Conservation (phyloP, 2,888 invertebrate species). For the Frankliniella intonsa region DNA sequence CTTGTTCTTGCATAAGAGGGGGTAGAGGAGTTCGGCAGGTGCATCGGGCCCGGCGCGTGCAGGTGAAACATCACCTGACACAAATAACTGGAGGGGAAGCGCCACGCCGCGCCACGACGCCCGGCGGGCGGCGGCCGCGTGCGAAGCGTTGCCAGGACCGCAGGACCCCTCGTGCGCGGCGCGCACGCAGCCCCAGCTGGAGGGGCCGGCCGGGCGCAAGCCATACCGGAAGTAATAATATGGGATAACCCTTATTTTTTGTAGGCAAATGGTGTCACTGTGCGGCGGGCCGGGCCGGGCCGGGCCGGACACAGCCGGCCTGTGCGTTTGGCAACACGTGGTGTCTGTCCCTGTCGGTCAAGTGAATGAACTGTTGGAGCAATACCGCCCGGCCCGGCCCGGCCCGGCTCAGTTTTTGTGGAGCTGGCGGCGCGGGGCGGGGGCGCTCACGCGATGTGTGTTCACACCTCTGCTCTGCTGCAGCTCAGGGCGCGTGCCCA, state of each 20-base stretch:
- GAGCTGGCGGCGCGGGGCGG: no score
- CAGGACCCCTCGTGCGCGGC: no score
- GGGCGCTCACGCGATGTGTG: no score
- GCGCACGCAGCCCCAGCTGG: no score
- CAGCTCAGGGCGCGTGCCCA: no score
- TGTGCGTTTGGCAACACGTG: no score
- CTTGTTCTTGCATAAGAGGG: background rate
- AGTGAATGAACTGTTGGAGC: no score
- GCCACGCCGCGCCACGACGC: background rate
- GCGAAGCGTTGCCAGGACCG: background rate
- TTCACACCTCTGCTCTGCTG: no score
- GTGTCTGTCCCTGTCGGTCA: no score
- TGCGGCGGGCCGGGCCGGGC: background rate
- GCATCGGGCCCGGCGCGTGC: conserved; percentile 10
- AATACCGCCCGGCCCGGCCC: no score
- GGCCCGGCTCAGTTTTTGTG: no score
- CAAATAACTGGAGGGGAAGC: background rate
- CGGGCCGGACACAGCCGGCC: background rate
- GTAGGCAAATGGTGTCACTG: background rate
- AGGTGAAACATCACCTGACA: conserved; percentile 5
- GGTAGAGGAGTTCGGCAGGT: background rate
- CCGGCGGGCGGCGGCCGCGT: background rate
- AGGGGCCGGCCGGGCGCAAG: background rate
- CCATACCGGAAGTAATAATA: background rate
- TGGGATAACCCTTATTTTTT: background rate